Percentiles rank a stretch among this genome's conserved stretches.
Conservation (phyloP, 2,888 invertebrate species). For the Octodonta nipae region DNA sequence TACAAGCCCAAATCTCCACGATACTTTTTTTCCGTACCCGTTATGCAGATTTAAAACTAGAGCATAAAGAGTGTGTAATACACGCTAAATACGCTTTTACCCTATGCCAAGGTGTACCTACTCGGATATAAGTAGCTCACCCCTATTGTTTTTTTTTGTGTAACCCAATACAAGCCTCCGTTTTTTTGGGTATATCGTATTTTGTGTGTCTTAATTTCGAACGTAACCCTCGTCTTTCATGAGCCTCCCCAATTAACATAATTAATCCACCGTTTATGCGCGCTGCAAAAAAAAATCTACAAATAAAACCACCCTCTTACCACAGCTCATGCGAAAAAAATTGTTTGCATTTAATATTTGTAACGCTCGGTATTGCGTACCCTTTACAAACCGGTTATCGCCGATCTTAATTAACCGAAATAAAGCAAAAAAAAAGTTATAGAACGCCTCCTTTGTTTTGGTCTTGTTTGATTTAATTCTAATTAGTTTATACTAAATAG, state of each 20-base stretch:
- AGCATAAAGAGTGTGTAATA: conserved; percentile 15
- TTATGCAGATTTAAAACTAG: conserved; percentile 10
- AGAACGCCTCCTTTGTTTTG: conserved; percentile 3
- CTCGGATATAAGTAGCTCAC: conserved; percentile 16
- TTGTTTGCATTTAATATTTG: conserved; percentile 18
- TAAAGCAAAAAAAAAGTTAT: conserved; percentile 11
- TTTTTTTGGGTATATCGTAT: conserved; percentile 13
- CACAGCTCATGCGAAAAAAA: conserved; percentile 17
- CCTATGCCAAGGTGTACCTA: conserved; percentile 14
- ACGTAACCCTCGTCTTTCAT: conserved; percentile 9
- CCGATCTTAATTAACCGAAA: conserved; percentile 16
- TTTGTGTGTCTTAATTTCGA: conserved; percentile 16
- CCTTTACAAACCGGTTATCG: conserved; percentile 17
- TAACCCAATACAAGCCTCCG: conserved; percentile 12
- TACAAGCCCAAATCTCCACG: conserved; percentile 12
- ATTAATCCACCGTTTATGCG: conserved; percentile 16
- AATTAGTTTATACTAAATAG: neutral
- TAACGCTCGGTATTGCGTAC: conserved; percentile 12
- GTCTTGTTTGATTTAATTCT: conserved; percentile 1
- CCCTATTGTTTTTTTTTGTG: conserved; percentile 15
- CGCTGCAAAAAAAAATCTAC: conserved; percentile 14
- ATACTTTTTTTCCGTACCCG: conserved; percentile 9
- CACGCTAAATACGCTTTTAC: conserved; percentile 15
- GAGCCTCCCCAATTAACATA: conserved; percentile 17
- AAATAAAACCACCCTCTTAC: conserved; percentile 19